phyloP scores from a whole-genome alignment of 92 coral and sea anemone species.

The Epizoanthus illoricatus region DNA sequence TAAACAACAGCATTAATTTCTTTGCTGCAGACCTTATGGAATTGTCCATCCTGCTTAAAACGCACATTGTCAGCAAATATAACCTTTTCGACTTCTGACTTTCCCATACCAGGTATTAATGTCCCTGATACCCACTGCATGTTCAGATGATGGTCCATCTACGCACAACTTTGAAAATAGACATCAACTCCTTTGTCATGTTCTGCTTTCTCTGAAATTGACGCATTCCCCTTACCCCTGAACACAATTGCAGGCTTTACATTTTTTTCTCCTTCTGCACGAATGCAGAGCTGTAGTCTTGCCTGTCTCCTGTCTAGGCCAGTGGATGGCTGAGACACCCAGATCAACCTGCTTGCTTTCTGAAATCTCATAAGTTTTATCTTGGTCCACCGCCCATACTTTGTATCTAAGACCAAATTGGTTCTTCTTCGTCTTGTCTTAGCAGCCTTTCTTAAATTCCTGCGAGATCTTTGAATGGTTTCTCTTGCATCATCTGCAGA shows the following conservation, averaged over 20 bases:
- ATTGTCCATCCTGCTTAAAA: not conserved
- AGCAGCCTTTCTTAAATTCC: too few relatives aligned
- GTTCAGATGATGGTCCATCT: constrained; percentile 5
- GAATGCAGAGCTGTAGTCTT: constrained; percentile 16
- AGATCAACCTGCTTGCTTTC: not conserved
- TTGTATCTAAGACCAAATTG: constrained; percentile 11
- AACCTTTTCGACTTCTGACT: not conserved
- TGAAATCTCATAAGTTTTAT: not conserved
- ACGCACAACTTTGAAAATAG: not conserved
- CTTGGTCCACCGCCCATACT: constrained; percentile 51
- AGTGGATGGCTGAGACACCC: constrained; percentile 10
- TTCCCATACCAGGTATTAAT: not conserved
- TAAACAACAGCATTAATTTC: constrained; percentile 13
- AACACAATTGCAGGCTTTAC: constrained; percentile 16
- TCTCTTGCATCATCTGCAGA: too few relatives aligned
- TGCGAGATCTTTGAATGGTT: too few relatives aligned
- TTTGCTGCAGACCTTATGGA: constrained; percentile 14
- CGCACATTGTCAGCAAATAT: constrained; percentile 14
- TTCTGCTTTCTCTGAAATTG: not conserved
- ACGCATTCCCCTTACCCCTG: constrained; percentile 20
- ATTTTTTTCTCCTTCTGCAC: constrained; percentile 9
- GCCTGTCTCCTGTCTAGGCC: not conserved
- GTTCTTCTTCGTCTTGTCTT: constrained; percentile 38
- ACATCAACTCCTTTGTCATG: not conserved
- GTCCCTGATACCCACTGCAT: constrained; percentile 4